Conservation (phyloP, 2,888 invertebrate species). For the Timandra comae region DNA sequence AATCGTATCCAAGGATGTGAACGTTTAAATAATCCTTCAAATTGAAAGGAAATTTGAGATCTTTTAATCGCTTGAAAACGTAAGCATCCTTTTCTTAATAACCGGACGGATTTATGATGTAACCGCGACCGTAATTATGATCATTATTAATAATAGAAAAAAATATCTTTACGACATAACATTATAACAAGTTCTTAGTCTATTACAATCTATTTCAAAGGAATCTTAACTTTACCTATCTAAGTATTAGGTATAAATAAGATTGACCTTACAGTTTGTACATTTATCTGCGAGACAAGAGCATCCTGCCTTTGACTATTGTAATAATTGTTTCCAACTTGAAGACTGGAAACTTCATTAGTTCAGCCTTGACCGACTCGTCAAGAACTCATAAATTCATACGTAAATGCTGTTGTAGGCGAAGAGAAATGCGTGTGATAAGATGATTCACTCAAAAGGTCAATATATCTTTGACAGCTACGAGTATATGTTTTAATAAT, state of each 20-base stretch:
- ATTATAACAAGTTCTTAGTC: no score
- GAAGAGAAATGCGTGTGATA: conserved; percentile 1
- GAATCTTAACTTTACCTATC: no score
- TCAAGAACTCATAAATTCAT: not conserved
- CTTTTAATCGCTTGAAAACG: no score
- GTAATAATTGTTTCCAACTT: conserved; percentile 27
- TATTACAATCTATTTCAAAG: no score
- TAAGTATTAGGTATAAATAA: no score
- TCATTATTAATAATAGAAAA: no score
- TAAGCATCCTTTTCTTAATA: not conserved
- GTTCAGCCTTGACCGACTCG: conserved; percentile 39
- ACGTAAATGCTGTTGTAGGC: not conserved
- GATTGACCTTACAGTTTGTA: no score
- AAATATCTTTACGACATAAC: no score
- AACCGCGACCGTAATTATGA: no score
- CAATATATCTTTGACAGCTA: no score
- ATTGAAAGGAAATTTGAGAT: no score
- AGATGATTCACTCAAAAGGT: conserved; percentile 2
- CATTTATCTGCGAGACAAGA: conserved; percentile 15
- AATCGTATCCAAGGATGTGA: not conserved
- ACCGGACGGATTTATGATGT: not conserved
- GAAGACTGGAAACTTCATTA: conserved; percentile 41
- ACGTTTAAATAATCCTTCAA: not conserved
- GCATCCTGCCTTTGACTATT: conserved; percentile 39
- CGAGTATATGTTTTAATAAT: no score